Conservation (phyloP, 2,888 invertebrate genomes). For the Amphipoea lucens region DNA sequence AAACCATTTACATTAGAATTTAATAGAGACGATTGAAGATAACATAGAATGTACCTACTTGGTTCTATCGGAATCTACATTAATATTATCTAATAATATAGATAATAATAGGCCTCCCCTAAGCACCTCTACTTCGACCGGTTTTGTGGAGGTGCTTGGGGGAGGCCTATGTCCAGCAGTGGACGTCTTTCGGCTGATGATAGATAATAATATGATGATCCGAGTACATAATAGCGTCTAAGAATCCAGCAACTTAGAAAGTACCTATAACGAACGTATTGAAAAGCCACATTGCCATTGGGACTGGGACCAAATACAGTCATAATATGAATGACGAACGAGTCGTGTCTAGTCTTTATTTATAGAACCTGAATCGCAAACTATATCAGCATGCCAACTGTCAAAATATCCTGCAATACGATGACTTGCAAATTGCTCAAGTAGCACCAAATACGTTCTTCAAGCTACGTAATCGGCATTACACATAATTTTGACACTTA, state of each 20-base stretch:
- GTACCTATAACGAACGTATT: no score
- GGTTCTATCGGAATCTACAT: not conserved
- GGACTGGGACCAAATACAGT: no score
- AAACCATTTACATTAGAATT: conserved; percentile 33
- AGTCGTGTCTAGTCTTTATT: not conserved
- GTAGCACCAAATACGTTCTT: conserved; percentile 5
- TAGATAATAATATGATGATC: no score
- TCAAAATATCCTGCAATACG: conserved; percentile 15
- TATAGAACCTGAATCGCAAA: conserved; percentile 2
- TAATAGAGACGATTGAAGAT: not conserved
- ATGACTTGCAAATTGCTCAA: conserved; percentile 14
- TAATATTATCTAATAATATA: not conserved
- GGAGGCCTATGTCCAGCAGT: no score
- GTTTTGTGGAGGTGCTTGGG: no score
- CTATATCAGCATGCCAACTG: conserved; percentile 13
- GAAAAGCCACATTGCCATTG: no score
- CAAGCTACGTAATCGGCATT: conserved; percentile 10
- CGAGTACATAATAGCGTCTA: no score
- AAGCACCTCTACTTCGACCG: no score
- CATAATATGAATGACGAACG: not conserved
- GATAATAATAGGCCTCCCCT: no score
- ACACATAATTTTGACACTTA: conserved; percentile 29
- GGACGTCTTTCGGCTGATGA: no score
- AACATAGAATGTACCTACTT: not conserved
- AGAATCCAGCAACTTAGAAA: no score